Percentiles rank a stretch among this genome's conserved stretches.
phyloP scores from a whole-genome alignment of 2,888 invertebrate species.

The Stratiomys singularior region DNA sequence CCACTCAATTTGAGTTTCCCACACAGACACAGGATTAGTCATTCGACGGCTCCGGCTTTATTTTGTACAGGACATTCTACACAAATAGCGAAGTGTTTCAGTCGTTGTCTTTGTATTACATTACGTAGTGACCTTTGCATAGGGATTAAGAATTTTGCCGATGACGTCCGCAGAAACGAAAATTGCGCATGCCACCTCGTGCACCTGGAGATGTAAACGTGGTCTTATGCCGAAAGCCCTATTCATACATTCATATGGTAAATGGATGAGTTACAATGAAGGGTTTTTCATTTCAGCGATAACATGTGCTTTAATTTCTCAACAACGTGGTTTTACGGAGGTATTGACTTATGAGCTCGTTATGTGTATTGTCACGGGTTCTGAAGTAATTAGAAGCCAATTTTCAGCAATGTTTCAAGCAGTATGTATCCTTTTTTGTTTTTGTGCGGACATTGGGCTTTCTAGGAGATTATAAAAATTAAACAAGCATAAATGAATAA shows the following conservation, averaged over 20 bases:
- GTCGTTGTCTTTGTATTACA: not conserved
- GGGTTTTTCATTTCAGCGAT: not conserved
- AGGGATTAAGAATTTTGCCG: slow-evolving; percentile 7
- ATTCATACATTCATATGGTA: not conserved
- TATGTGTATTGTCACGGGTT: too few relatives aligned
- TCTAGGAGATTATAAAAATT: too few relatives aligned
- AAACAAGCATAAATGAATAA: too few relatives aligned
- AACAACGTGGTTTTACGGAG: too few relatives aligned
- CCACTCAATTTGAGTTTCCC: not conserved
- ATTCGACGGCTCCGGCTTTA: not conserved
- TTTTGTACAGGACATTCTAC: not conserved
- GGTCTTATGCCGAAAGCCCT: not conserved
- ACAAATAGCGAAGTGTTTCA: not conserved
- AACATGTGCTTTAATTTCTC: too few relatives aligned
- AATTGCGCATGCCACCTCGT: slow-evolving; percentile 12
- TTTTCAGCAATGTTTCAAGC: too few relatives aligned
- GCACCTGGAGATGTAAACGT: not conserved
- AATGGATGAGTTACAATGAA: slow-evolving; percentile 4
- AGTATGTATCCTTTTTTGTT: too few relatives aligned
- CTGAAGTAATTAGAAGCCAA: too few relatives aligned
- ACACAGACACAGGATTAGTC: not conserved
- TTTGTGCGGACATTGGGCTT: too few relatives aligned
- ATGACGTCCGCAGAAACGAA: slow-evolving; percentile 20
- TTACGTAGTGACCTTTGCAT: slow-evolving; percentile 32
- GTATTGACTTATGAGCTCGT: too few relatives aligned